Percentiles rank a stretch among this genome's conserved stretches.
Evolutionary conservation across 2,888 invertebrate genomes (phyloP).

Genomic region (Drosophila meridionalis): DNA sequence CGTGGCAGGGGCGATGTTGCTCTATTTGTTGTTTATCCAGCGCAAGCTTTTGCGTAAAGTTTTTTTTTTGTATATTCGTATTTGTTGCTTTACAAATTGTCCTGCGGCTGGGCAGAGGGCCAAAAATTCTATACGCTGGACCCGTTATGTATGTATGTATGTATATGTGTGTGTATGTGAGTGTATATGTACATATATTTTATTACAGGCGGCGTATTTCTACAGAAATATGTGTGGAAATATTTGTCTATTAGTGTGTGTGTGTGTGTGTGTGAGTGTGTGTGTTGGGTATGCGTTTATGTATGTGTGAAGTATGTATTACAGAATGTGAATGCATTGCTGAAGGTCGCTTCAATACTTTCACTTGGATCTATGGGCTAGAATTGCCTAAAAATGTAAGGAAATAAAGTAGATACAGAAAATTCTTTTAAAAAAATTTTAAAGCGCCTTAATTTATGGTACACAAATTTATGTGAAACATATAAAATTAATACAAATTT

Average conservation of each 20-base stretch:
- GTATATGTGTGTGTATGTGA: neutral
- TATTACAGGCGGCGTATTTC: conserved; percentile 42
- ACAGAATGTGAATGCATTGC: conserved; percentile 31
- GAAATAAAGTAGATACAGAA: neutral
- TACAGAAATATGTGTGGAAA: conserved; percentile 22
- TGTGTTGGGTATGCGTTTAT: neutral
- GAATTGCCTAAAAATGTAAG: neutral
- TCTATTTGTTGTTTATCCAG: conserved; percentile 58
- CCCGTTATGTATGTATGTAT: neutral
- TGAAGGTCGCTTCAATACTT: conserved; percentile 40
- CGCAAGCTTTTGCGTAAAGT: conserved; percentile 65
- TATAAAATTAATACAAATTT: no score
- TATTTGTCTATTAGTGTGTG: neutral
- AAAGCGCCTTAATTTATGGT: no score
- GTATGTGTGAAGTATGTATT: neutral
- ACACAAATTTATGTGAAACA: no score
- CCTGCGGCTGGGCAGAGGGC: conserved; percentile 70
- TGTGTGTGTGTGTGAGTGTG: neutral
- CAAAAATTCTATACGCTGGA: conserved; percentile 39
- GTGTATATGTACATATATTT: conserved; percentile 22
- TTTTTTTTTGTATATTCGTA: conserved; percentile 31
- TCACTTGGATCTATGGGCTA: conserved; percentile 10
- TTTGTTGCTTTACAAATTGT: conserved; percentile 70
- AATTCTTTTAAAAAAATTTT: neutral
- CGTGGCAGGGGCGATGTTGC: conserved; percentile 14